Evolutionary conservation across 2,113 vertebrate genomes (phyloP), one percentile per base, ranked within the genome.

Genomic region (Rhinolophus sinicus): DNA sequence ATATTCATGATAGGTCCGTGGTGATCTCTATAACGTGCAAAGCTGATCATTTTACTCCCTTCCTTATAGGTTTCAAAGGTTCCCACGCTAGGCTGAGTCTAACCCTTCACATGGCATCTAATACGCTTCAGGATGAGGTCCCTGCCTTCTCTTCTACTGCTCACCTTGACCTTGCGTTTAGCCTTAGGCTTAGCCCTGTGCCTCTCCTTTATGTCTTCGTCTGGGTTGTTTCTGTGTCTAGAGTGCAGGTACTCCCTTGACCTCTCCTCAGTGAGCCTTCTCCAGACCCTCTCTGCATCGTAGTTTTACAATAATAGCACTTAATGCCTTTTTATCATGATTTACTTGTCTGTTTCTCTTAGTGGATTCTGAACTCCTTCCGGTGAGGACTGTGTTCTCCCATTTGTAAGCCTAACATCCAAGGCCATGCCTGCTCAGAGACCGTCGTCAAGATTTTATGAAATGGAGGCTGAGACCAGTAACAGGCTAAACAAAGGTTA

Each of bases 11-110:
- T 28, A 80, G 8, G 15, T 21, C 18, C 62, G 14, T 22, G 12
- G 30, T 54, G 52, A 44, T 35, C 52, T 94, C 33, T 2, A 12
- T 58, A 56, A 33, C 84, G 22, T 56, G n/a, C 56, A 52, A n/a
- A 33, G 70, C 35, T 50, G n/a, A n/a, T 89, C 70, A 72, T 88
- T 94, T 78, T 19, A 75, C 64, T 93, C 47, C 16, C 33, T 11
- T 73, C 13, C 15, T 4, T 69, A 6, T 21, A 35, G n/a, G 38
- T 6, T 40, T 73, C 28, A 30, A 85, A 85, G 67, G 18, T 50
- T 12, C 24, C n/a, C 26, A 35, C 52, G 38, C 19, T 28, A 26
- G 47, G 33, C 52, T 93, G 24, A 81, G 6, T 33, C n/a, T 78
- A 5, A 21, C 35, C 5, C 5, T 64, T 40, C 54, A 14, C 33